A percentile compares a stretch with the other conserved stretches of the same genome.
These are phyloP conservation scores for Rhopalosiphum padi DNA, from an alignment of 1,140 invertebrate genomes.

Conservation along the genomic window DNA sequence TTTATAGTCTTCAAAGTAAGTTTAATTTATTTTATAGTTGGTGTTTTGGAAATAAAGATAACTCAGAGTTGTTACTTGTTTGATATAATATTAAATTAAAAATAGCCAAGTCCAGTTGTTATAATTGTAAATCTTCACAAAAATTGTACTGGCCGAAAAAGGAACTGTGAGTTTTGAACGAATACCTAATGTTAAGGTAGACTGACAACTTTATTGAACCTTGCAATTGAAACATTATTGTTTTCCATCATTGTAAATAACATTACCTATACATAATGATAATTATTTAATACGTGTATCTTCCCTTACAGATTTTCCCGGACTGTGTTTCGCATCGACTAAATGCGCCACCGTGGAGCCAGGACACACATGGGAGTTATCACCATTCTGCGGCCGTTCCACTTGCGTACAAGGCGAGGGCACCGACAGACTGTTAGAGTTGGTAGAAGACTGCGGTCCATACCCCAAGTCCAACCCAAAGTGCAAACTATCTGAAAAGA, in stretches of 20 bases:
- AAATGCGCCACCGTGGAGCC: conserved; percentile 84
- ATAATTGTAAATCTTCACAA: too few species aligned
- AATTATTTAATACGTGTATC: neutral
- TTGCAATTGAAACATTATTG: neutral
- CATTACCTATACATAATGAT: neutral
- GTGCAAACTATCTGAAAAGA: conserved; percentile 84
- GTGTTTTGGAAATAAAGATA: too few species aligned
- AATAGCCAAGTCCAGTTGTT: too few species aligned
- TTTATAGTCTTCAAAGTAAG: too few species aligned
- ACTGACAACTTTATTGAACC: neutral
- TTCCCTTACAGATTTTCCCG: conserved; percentile 81
- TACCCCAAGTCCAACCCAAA: conserved; percentile 84
- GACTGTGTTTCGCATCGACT: conserved; percentile 88
- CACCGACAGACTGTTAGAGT: conserved; percentile 74
- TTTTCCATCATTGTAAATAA: neutral
- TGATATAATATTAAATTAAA: too few species aligned
- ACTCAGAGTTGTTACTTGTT: too few species aligned
- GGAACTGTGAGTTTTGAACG: too few species aligned
- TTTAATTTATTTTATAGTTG: too few species aligned
- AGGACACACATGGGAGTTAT: conserved; percentile 81
- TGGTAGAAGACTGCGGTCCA: conserved; percentile 87
- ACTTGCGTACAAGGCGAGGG: conserved; percentile 80
- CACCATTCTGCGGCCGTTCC: conserved; percentile 86
- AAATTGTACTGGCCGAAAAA: too few species aligned
- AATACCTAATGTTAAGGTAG: neutral